Evolutionary conservation across 2,113 vertebrate genomes (phyloP), one percentile per base, ranked within the genome.

Genomic region (Tringa solitaria): DNA sequence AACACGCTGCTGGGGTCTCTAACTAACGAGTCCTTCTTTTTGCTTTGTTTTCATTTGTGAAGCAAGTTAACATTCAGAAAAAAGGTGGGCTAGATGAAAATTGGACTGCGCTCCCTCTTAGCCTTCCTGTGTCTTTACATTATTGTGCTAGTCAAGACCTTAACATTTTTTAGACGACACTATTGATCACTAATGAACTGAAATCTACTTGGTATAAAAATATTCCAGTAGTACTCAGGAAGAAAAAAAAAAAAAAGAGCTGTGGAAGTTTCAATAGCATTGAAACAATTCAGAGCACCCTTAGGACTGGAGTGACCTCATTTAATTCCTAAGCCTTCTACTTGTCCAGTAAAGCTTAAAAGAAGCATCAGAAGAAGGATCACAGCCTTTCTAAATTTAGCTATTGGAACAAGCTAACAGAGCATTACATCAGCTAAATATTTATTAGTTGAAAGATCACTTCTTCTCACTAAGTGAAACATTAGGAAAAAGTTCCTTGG

Each of bases 351-450:
- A 86, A 89, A 92, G 80, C 91, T 97, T 90, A 92, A 93, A 95
- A 81, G 87, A 72, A 95, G 91, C 73, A 79, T 65, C 93, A 89
- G 82, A 80, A 89, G 91, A 87, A 95, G 92, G 94, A 95, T 95
- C 96, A 90, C 67, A 84, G 65, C 67, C 77, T 88, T 92, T 91
- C 97, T 97, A 97, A 96, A 94, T 93, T 93, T 97, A 97, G 92
- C 60, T 69, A 12, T 51, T 89, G 89, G 79, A 90, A 79, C 53
- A 81, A 87, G 84, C 73, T 85, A 96, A 73, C 32, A 61, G 48
- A 81, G 89, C 11, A 2, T 92, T 87, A 78, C 64, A 87, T 75
- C 92, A 95, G 69, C 82, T 83, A 93, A 95, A 92, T 96, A 87
- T 96, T 94, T 95, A 57, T 61, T 89, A 54, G 89, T 60, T 72